Conservation (phyloP, 1,140 invertebrate genomes). For the Temnothorax longispinosus region DNA sequence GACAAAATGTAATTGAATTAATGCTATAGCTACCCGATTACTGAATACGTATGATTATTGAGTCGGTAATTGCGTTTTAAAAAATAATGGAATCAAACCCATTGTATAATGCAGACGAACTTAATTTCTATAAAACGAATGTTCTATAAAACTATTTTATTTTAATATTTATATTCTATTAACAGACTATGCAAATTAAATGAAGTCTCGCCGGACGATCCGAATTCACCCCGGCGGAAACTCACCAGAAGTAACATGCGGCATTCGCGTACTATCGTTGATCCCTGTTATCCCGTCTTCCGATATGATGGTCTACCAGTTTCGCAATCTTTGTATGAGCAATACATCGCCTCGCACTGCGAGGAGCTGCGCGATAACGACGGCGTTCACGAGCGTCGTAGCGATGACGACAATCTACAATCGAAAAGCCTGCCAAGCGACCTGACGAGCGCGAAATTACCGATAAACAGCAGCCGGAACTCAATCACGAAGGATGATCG, state of each 20-base stretch:
- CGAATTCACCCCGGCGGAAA: conserved; percentile 70
- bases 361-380: conserved; percentile 71
- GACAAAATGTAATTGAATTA: conserved; percentile 42
- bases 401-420: background rate
- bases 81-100: background rate
- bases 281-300: conserved; percentile 92
- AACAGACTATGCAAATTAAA: conserved; percentile 27
- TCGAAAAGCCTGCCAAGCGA: background rate
- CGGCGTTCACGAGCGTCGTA: conserved; percentile 5
- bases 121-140: background rate
- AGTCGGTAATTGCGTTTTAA: background rate
- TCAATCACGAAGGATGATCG: background rate
- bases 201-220: conserved; percentile 77
- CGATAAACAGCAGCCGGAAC: background rate
- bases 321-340: conserved; percentile 90
- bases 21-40: background rate
- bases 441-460: conserved; percentile 15
- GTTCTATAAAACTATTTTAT: background rate
- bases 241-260: conserved; percentile 48
- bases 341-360: conserved; percentile 86
- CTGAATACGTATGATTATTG: background rate
- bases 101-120: background rate
- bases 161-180: background rate
- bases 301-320: conserved; percentile 90
- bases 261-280: conserved; percentile 90